Base-by-base conservation (phyloP, 2,888 invertebrate genomes). In the Monochamus alternatus region DNA sequence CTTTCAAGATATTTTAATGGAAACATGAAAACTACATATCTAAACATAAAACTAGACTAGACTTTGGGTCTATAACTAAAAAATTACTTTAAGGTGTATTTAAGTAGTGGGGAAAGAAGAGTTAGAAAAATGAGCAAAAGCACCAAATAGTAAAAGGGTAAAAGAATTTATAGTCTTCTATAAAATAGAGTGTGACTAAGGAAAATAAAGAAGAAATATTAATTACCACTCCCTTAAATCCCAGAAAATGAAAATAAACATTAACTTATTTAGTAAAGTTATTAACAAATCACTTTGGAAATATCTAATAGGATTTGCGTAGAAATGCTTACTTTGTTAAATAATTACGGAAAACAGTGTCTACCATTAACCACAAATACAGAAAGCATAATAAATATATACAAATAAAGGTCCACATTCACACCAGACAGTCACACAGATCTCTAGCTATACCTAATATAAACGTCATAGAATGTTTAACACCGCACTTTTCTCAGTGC, bases 401-500 rank as follows among this genome's bases (percentile, higher is more conserved):
- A 78, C 84, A 81, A 83, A 22, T 22, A 22, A 79, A 70, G 73
- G 73, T 75, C 52, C 69, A 68, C 82, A 81, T 73, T 78, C 83
- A 81, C 64, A 78, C 83, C 51, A 75, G 55, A 79, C 81, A 81
- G 62, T 78, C 82, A 80, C 79, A 84, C 82, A 82, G 66, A 78
- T 79, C 78, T 77, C 76, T 80, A 76, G 70, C 55, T 71, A 71
- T 68, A 68, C 66, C 14, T 55, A 66, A 31, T 52, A 32, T 65
- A 52, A 22, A 66, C 12, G 32, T 66, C 51, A 7, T 44, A 22
- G 22, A 63, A 22, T 43, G 44, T 63, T n/a, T 43, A n/a, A 38
- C 9, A 62, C 31, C 51, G 31, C 51, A 12, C 5, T 63, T 44
- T 22, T 51, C 14, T 5, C 10, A 64, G 44, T 30, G 64, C 30